A percentile compares a stretch with the other conserved stretches of the same genome.
phyloP scores from a whole-genome alignment of 2,888 invertebrate species.

The Drosophila planitibia region DNA sequence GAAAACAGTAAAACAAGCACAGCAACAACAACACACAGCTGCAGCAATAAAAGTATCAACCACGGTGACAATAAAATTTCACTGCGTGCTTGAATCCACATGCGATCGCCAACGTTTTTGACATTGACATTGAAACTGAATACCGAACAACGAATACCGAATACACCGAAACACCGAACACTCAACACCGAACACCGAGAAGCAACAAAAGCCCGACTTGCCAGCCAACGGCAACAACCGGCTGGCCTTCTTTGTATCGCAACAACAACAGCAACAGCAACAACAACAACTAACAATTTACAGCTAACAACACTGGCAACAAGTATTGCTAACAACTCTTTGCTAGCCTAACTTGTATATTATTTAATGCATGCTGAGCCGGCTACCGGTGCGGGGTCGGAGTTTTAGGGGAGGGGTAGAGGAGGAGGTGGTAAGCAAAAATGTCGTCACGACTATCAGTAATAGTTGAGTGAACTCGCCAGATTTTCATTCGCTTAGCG shows the following conservation, averaged over 20 bases:
- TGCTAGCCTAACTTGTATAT: constrained; percentile 37
- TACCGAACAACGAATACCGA: constrained; percentile 34
- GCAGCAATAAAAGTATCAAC: not conserved
- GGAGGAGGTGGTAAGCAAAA: constrained; percentile 31
- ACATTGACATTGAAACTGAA: constrained; percentile 75
- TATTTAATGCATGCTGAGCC: constrained; percentile 1
- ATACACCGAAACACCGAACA: constrained; percentile 20
- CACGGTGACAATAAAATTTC: constrained; percentile 37
- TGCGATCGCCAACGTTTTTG: constrained; percentile 74
- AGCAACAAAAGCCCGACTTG: not conserved
- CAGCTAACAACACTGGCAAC: constrained; percentile 16
- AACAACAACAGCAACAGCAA: constrained; percentile 1
- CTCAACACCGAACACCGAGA: constrained; percentile 40
- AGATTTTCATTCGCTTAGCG: constrained; percentile 21
- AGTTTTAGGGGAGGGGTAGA: constrained; percentile 21
- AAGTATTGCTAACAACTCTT: constrained; percentile 22
- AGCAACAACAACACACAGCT: constrained; percentile 15
- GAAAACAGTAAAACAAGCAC: constrained; percentile 25
- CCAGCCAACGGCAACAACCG: constrained; percentile 55
- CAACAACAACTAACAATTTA: constrained; percentile 3
- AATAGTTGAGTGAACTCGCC: constrained; percentile 70
- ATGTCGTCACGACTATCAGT: constrained; percentile 59
- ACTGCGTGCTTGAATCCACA: constrained; percentile 61
- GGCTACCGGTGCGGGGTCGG: constrained; percentile 2
- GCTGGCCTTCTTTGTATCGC: constrained; percentile 67